phyloP scores from a whole-genome alignment of 2,797 vertebrate genomes.

The Phyllotis vaccarum region DNA sequence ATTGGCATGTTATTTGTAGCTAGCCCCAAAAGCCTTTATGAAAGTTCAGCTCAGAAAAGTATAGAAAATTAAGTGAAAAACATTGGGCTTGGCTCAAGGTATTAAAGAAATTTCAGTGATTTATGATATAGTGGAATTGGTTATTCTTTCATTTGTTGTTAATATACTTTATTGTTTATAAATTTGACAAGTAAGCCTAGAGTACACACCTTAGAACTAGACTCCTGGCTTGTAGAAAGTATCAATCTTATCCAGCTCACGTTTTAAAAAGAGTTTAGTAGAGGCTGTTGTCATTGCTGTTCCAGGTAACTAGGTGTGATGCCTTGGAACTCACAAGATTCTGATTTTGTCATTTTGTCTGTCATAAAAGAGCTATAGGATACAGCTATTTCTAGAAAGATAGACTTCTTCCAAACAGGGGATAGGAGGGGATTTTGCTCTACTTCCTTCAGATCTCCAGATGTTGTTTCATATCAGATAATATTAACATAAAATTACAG shows the following conservation, averaged over 20 bases:
- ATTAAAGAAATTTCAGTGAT: not conserved
- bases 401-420: not conserved
- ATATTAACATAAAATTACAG: not conserved
- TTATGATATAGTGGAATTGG: not conserved
- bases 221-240: not conserved
- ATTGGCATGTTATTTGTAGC: not conserved
- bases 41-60: not conserved
- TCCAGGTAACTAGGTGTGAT: not conserved
- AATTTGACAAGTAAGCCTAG: not conserved
- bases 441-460: not conserved
- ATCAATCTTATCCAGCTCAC: not conserved
- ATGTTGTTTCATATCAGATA: not conserved
- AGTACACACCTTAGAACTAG: not conserved
- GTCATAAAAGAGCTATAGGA: not conserved
- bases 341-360: not conserved
- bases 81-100: not conserved
- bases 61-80: not conserved
- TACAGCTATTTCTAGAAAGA: not conserved
- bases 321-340: not conserved
- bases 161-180: not conserved
- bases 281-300: not conserved
- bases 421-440: rapidly evolving
- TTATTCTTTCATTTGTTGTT: not conserved
- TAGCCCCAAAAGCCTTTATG: not conserved
- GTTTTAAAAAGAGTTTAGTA: not conserved